Base-by-base conservation (phyloP, 2,113 vertebrate genomes). In the Prietella phreatophila region DNA sequence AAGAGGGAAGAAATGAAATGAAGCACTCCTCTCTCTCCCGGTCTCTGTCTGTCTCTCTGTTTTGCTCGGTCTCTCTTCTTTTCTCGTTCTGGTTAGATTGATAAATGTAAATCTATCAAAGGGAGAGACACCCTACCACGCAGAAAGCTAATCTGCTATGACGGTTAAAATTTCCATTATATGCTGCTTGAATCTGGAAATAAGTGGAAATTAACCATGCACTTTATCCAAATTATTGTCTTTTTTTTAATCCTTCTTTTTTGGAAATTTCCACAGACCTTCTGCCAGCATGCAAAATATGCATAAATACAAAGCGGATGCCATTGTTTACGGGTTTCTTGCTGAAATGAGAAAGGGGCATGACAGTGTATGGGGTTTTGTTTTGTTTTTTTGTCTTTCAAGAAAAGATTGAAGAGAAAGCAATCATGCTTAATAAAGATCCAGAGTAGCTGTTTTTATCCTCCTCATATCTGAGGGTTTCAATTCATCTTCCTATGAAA, bases 121-220 rank as follows among this genome's bases (percentile, higher is more conserved):
- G 87, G 93, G 63, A 92, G 94, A 65, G 85, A 89, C 69, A 84
- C 83, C 78, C 83, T 83, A 78, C 88, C 95, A 93, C 93, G 95
- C 94, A 91, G 95, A 91, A 96, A 97, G 97, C 98, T 97, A 98
- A 98, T 97, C 96, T 96, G 94, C 95, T 96, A 96, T 95, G 96
- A 98, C 97, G 97, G 97, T 97, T 97, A 96, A 98, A 98, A 98
- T 96, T 96, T 96, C 95, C 92, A 88, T 91, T 94, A 95, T 95
- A 95, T 90, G 95, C 95, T 93, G 91, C 89, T 89, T 93, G 96
- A 96, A 97, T 97, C 93, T 94, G 93, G 95, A 96, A 96, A 95
- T 88, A 91, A 90, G 91, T 82, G 30, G 67, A 94, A 94, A 94
- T 87, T 92, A 96, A 94, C 93, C 91, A 5, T 90, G 86, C 76